These are phyloP conservation scores for Sus scrofa DNA, from an alignment of 2,113 vertebrate species.

Conservation along the genomic window DNA sequence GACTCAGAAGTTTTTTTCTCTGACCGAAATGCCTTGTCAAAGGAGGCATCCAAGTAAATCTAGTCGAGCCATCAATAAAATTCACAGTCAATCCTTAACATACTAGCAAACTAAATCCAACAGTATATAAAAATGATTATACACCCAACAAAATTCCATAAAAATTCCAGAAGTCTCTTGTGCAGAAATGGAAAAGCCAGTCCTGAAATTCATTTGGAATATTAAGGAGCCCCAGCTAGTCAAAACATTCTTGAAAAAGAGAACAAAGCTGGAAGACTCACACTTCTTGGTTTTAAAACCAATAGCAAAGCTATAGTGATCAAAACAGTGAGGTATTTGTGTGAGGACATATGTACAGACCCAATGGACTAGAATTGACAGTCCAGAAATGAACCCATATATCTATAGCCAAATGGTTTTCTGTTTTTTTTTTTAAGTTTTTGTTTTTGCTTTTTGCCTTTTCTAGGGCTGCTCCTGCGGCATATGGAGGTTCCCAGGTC, in stretches of 20 bases:
- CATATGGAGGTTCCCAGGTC: no score
- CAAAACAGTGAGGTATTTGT: not conserved
- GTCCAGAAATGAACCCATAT: not conserved
- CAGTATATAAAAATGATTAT: not conserved
- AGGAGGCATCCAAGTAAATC: not conserved
- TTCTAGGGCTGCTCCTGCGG: no score
- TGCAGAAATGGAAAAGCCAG: not conserved
- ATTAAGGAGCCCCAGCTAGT: not conserved
- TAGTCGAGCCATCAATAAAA: not conserved
- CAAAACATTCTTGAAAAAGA: not conserved
- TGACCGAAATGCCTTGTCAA: slow-evolving; percentile 39
- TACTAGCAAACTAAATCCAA: not conserved
- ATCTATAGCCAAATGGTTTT: not conserved
- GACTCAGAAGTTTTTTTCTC: not conserved
- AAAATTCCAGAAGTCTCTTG: not conserved
- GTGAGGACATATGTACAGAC: not conserved
- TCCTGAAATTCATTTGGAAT: not conserved
- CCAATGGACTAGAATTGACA: not conserved
- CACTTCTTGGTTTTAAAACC: not conserved
- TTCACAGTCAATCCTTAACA: not conserved
- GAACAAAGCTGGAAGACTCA: not conserved
- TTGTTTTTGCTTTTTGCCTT: no score
- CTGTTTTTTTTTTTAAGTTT: no score
- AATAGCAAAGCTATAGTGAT: not conserved
- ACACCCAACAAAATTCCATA: not conserved